A percentile compares a stretch with the other conserved stretches of the same genome.
Conservation (phyloP, 2,797 vertebrate species). For the Chelon labrosus region DNA sequence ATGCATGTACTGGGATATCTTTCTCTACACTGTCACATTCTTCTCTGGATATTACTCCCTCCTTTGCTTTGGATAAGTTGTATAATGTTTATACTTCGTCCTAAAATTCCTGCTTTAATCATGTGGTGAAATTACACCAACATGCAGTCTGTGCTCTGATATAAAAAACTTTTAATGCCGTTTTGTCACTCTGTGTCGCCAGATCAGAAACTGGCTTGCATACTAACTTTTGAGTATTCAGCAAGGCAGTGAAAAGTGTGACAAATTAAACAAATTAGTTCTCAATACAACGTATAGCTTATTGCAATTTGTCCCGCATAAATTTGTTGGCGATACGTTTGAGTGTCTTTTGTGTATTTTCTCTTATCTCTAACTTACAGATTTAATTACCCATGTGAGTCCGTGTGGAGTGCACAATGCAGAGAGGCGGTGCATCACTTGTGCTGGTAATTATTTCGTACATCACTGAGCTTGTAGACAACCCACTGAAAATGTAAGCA, state of each 20-base stretch:
- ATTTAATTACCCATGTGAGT: constrained; percentile 70
- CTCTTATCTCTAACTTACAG: constrained; percentile 72
- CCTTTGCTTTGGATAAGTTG: not conserved
- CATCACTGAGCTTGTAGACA: constrained; percentile 64
- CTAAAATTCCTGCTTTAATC: constrained; percentile 19
- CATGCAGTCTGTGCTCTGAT: no score
- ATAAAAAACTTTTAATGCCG: not conserved
- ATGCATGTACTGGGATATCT: no score
- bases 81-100: not conserved
- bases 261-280: constrained; percentile 51
- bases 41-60: not conserved
- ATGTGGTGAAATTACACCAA: constrained; percentile 7
- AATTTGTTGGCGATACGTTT: constrained; percentile 39
- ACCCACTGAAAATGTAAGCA: constrained; percentile 47
- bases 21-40: no score
- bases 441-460: constrained; percentile 74
- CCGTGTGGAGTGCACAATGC: constrained; percentile 54
- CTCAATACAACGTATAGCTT: constrained; percentile 39
- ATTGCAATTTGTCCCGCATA: constrained; percentile 46
- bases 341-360: constrained; percentile 53
- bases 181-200: not conserved
- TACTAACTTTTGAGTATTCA: constrained; percentile 9
- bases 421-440: constrained; percentile 56
- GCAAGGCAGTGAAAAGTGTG: constrained; percentile 10
- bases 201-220: constrained; percentile 11